A percentile compares a stretch with the other conserved stretches of the same genome.
Conservation (phyloP, 2,797 vertebrate genomes). For the Falco novaeseelandiae region DNA sequence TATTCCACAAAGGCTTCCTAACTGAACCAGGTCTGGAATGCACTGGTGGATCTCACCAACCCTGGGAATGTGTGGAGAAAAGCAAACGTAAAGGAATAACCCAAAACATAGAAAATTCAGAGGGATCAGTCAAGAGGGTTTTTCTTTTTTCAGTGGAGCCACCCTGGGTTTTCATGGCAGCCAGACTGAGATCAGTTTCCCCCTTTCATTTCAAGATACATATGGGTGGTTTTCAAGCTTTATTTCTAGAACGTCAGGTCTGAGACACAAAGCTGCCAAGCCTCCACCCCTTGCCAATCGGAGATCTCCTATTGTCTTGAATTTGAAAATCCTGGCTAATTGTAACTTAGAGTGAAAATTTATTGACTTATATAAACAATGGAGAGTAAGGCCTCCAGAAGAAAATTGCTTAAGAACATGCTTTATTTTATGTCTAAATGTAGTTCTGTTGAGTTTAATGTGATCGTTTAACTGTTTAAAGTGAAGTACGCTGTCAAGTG, state of each 20-base stretch:
- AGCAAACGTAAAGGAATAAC: background rate
- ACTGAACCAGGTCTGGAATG: background rate
- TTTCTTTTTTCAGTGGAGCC: background rate
- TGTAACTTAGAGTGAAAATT: conserved; percentile 2
- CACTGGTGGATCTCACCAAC: background rate
- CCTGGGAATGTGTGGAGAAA: background rate
- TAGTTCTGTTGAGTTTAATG: background rate
- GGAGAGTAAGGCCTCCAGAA: background rate
- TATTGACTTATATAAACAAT: background rate
- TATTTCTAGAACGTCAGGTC: background rate
- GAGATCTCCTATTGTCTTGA: background rate
- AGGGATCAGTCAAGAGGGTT: background rate
- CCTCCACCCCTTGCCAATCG: background rate
- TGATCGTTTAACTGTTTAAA: background rate
- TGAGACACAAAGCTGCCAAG: background rate
- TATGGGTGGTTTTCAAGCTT: background rate
- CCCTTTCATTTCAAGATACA: background rate
- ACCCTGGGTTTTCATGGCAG: background rate
- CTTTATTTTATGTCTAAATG: background rate
- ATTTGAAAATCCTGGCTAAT: background rate
- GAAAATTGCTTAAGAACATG: background rate
- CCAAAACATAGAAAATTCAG: background rate
- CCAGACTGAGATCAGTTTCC: background rate
- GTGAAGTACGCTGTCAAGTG: accelerated
- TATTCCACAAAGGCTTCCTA: background rate